phyloP scores from a whole-genome alignment of 2,113 vertebrate genomes.

The Tympanuchus pallidicinctus region DNA sequence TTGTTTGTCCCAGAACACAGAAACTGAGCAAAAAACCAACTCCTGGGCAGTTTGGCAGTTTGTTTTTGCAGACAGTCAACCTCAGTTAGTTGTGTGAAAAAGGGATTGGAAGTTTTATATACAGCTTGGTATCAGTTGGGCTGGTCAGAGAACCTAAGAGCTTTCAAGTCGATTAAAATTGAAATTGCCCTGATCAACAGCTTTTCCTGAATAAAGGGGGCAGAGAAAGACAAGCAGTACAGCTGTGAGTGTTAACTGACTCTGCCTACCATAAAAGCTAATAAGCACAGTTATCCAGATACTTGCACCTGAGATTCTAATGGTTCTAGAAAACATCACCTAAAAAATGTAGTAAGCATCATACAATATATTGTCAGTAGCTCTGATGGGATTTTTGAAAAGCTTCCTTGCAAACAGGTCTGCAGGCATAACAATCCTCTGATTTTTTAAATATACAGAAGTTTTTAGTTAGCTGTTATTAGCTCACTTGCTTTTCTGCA shows the following conservation, averaged over 20 bases:
- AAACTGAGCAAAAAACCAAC: not conserved
- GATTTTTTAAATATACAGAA: not conserved
- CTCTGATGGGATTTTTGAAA: conserved; percentile 16
- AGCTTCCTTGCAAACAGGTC: conserved; percentile 1
- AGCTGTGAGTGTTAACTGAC: not conserved
- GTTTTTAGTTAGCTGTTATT: not conserved
- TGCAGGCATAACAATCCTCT: conserved; percentile 7
- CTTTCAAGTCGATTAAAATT: not conserved
- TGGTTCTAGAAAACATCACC: conserved; percentile 52
- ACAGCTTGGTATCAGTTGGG: not conserved
- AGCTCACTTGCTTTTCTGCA: not conserved
- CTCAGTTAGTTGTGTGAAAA: not conserved
- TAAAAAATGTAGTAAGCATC: not conserved
- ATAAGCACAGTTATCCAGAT: conserved; percentile 61
- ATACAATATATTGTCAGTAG: not conserved
- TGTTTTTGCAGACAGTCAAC: not conserved
- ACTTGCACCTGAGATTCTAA: conserved; percentile 70
- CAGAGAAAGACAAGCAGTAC: conserved; percentile 38
- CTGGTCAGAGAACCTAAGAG: conserved; percentile 7
- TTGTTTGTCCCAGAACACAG: not conserved
- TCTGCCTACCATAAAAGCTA: conserved; percentile 35
- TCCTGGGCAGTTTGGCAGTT: not conserved
- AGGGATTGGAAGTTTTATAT: not conserved
- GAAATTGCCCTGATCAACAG: conserved; percentile 60
- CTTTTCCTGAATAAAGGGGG: conserved; percentile 51